These are phyloP conservation scores for Neocrepidodera transversa DNA, from an alignment of 2,888 invertebrate genomes.

Conservation along the genomic window DNA sequence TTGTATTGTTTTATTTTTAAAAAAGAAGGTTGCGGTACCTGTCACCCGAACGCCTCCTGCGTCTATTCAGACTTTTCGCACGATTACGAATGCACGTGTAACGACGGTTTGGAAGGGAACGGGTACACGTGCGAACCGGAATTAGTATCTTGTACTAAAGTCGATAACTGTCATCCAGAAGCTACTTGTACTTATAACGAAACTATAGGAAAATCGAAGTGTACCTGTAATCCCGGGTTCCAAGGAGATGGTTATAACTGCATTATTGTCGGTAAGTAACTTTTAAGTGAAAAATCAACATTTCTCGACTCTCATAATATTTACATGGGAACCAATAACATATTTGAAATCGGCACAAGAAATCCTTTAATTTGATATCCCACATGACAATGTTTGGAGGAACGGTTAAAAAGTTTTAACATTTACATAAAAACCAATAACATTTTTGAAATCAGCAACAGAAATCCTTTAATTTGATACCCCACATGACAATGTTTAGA, in stretches of 20 bases:
- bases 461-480: too few relatives aligned
- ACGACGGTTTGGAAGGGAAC: slow-evolving; percentile 84
- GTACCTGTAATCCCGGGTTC: slow-evolving; percentile 82
- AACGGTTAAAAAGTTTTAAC: too few relatives aligned
- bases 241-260: slow-evolving; percentile 85
- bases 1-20: too few relatives aligned
- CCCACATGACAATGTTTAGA: too few relatives aligned
- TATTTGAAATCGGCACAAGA: too few relatives aligned
- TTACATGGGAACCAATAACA: too few relatives aligned
- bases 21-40: slow-evolving; percentile 73
- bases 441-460: too few relatives aligned
- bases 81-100: slow-evolving; percentile 76
- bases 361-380: too few relatives aligned
- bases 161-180: slow-evolving; percentile 73
- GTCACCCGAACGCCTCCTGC: slow-evolving; percentile 84
- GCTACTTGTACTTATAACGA: slow-evolving; percentile 79
- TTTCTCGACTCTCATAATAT: too few relatives aligned
- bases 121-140: slow-evolving; percentile 75
- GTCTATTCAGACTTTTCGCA: slow-evolving; percentile 65
- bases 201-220: slow-evolving; percentile 69
- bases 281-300: too few relatives aligned
- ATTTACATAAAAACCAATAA: too few relatives aligned
- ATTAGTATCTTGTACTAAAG: slow-evolving; percentile 64
- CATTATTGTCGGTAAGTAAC: slow-evolving; percentile 64
- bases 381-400: too few relatives aligned